Conservation (phyloP, 2,888 invertebrate species). For the Thecocarcelia acutangulata region DNA sequence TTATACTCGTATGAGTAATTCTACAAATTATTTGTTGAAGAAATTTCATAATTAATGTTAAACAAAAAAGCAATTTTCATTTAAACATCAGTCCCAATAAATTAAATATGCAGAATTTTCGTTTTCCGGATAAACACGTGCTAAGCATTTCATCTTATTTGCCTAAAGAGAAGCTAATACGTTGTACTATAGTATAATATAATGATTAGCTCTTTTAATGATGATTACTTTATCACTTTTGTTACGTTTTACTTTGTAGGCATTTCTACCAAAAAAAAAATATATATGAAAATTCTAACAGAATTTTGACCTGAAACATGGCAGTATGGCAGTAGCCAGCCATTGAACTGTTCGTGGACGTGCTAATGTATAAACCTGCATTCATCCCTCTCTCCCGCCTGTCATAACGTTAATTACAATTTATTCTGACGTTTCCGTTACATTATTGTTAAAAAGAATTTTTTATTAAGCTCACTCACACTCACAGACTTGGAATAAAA, state of each 20-base stretch:
- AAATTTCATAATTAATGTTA: constrained; percentile 50
- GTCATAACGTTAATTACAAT: constrained; percentile 33
- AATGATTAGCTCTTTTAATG: constrained; percentile 63
- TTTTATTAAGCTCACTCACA: constrained; percentile 31
- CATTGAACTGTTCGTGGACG: too few species aligned
- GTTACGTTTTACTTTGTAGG: constrained; percentile 34
- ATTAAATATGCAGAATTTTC: constrained; percentile 60
- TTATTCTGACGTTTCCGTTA: constrained; percentile 65
- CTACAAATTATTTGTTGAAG: not conserved
- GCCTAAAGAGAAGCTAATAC: not conserved
- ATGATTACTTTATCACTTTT: constrained; percentile 30
- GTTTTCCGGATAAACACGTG: constrained; percentile 66
- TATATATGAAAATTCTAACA: constrained; percentile 36
- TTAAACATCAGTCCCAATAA: constrained; percentile 30
- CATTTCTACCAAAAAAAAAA: constrained; percentile 22
- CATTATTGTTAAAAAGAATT: constrained; percentile 56
- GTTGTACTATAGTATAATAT: constrained; percentile 16
- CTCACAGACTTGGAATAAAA: not conserved
- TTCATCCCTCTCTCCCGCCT: too few species aligned
- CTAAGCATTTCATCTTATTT: constrained; percentile 58
- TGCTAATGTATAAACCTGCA: too few species aligned
- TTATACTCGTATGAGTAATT: too few species aligned
- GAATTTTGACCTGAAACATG: constrained; percentile 61
- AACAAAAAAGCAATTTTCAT: constrained; percentile 39
- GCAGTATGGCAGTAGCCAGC: constrained; percentile 10